A percentile compares a stretch with the other conserved stretches of the same genome.
phyloP scores from a whole-genome alignment of 2,797 vertebrate species.

The Liparis tanakae region DNA sequence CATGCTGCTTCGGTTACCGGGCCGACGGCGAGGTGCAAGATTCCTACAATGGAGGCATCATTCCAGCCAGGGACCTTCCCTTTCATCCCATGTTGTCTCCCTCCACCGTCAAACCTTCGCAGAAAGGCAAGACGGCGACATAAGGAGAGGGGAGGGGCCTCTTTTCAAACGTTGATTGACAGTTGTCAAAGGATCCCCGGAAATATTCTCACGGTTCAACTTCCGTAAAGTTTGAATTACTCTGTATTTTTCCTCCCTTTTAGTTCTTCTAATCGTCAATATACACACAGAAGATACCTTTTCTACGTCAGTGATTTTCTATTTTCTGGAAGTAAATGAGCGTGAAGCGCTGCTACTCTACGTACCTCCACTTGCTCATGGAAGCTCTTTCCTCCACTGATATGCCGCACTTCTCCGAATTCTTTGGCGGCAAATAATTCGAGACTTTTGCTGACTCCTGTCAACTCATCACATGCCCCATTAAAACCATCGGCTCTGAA shows the following conservation, averaged over 20 bases:
- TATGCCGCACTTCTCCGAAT: constrained; percentile 9
- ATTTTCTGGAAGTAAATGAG: constrained; percentile 19
- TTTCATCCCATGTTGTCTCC: neutral
- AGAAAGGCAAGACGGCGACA: no score
- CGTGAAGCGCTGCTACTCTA: constrained; percentile 14
- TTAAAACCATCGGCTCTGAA: constrained; percentile 24
- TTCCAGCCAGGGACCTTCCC: neutral
- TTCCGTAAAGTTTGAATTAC: neutral
- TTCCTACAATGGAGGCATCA: neutral
- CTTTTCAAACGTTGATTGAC: neutral
- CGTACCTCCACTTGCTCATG: neutral
- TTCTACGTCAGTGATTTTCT: constrained; percentile 31
- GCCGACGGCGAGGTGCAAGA: constrained; percentile 1
- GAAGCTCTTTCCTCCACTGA: constrained; percentile 15
- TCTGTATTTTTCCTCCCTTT: neutral
- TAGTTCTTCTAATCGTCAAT: neutral
- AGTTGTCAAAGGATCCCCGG: neutral
- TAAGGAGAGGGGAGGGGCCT: no score
- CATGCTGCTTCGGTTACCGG: neutral
- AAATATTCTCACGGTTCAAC: neutral
- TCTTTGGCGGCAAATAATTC: constrained; percentile 4
- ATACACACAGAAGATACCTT: constrained; percentile 10
- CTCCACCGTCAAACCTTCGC: no score
- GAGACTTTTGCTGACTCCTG: constrained; percentile 25
- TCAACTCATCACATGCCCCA: constrained; percentile 37